Conservation (phyloP, 2,797 vertebrate genomes). For the Sebastes vulpes region DNA sequence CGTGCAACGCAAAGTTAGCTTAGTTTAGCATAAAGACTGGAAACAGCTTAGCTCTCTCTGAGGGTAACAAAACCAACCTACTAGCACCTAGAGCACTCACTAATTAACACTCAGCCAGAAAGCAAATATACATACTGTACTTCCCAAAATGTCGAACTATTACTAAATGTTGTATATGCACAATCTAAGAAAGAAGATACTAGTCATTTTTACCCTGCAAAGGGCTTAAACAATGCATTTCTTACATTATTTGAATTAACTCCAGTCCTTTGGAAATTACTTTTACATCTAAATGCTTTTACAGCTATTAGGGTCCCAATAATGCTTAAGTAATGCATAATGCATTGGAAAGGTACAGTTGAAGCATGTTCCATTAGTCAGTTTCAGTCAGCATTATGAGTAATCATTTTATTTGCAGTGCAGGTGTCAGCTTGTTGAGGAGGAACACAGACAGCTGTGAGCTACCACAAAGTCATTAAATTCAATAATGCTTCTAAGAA, state of each 20-base stretch:
- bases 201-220: neutral
- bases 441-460: conserved; percentile 21
- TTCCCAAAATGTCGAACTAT: neutral
- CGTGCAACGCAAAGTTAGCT: neutral
- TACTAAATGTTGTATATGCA: neutral
- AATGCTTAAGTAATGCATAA: neutral
- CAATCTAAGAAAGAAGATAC: neutral
- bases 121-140: neutral
- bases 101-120: neutral
- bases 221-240: neutral
- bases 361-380: conserved; percentile 2
- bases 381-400: conserved; percentile 18
- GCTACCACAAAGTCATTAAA: conserved; percentile 29
- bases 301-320: neutral
- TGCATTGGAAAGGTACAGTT: neutral
- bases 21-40: neutral
- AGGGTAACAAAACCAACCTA: neutral
- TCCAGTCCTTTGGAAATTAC: neutral
- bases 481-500: conserved; percentile 27
- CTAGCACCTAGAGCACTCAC: neutral
- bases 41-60: neutral
- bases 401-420: conserved; percentile 17
- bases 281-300: neutral
- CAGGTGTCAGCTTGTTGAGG: conserved; percentile 42
- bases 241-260: neutral